Conservation (phyloP, 2,113 vertebrate genomes). For the Mugil cephalus region DNA sequence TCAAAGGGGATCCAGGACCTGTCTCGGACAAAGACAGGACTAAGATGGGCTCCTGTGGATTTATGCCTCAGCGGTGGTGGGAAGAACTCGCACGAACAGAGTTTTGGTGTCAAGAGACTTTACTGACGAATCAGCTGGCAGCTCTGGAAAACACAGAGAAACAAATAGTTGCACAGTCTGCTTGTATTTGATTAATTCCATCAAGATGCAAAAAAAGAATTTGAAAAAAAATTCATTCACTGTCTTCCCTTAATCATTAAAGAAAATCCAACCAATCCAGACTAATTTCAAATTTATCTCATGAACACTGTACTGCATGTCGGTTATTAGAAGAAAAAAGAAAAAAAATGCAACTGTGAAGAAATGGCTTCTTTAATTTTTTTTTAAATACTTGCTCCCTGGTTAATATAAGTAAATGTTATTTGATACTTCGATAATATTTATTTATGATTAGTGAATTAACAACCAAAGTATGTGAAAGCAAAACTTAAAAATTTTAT, state of each 20-base stretch:
- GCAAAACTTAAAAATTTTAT: too few relatives aligned
- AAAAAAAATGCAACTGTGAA: background rate
- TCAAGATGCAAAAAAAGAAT: background rate
- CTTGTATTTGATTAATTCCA: background rate
- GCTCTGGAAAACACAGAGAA: constrained; percentile 82
- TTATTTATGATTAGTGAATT: too few relatives aligned
- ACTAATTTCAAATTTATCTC: too few relatives aligned
- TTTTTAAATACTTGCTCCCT: too few relatives aligned
- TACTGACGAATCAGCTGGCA: constrained; percentile 86
- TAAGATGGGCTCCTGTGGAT: constrained; percentile 3
- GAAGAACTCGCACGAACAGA: constrained; percentile 88
- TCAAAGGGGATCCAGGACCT: background rate
- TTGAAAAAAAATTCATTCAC: too few relatives aligned
- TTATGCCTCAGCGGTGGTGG: constrained; percentile 88
- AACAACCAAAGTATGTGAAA: too few relatives aligned
- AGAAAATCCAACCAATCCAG: too few relatives aligned
- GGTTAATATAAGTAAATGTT: too few relatives aligned
- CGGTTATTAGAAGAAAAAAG: background rate
- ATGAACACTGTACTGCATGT: background rate
- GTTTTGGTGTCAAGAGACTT: constrained; percentile 91
- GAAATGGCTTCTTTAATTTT: too few relatives aligned
- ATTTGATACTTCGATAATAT: too few relatives aligned
- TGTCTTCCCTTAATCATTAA: too few relatives aligned
- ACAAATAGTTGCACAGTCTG: background rate
- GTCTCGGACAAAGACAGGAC: constrained; percentile 25